phyloP scores from a whole-genome alignment of 1,140 invertebrate genomes.

The Brachionus rubens region DNA sequence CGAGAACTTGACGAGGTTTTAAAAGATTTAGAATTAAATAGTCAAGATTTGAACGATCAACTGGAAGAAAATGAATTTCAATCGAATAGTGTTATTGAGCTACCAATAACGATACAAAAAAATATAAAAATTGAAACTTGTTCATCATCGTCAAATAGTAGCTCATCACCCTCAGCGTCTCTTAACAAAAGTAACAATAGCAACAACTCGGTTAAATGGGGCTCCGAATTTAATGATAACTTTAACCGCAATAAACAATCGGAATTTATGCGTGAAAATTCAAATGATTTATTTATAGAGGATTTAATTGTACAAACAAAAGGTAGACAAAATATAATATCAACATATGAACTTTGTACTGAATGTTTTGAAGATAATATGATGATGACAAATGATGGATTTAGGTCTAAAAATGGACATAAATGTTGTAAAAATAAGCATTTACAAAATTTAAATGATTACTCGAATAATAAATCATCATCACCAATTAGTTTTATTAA shows the following conservation, averaged over 20 bases:
- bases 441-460: slow-evolving; percentile 8
- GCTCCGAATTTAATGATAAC: neutral
- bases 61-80: slow-evolving; percentile 43
- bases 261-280: neutral
- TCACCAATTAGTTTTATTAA: neutral
- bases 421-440: slow-evolving; percentile 32
- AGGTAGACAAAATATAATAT: slow-evolving; percentile 40
- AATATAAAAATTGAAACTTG: slow-evolving; percentile 37
- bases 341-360: slow-evolving; percentile 34
- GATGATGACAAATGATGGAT: neutral
- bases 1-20: slow-evolving; percentile 38
- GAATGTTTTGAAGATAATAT: slow-evolving; percentile 38
- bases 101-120: slow-evolving; percentile 38
- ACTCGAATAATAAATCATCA: neutral
- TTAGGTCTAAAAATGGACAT: neutral
- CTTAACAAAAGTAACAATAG: slow-evolving; percentile 44
- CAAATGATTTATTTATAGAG: slow-evolving; percentile 14
- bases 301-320: slow-evolving; percentile 1
- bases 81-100: slow-evolving; percentile 14
- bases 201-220: slow-evolving; percentile 31
- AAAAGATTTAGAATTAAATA: slow-evolving; percentile 42
- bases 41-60: slow-evolving; percentile 43
- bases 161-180: slow-evolving; percentile 25
- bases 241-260: neutral
- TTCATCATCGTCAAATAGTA: slow-evolving; percentile 33